Evolutionary conservation across 2,888 invertebrate species (phyloP), one percentile per base, ranked within the genome.

Genomic region (Archaeoteleia sp.): DNA sequence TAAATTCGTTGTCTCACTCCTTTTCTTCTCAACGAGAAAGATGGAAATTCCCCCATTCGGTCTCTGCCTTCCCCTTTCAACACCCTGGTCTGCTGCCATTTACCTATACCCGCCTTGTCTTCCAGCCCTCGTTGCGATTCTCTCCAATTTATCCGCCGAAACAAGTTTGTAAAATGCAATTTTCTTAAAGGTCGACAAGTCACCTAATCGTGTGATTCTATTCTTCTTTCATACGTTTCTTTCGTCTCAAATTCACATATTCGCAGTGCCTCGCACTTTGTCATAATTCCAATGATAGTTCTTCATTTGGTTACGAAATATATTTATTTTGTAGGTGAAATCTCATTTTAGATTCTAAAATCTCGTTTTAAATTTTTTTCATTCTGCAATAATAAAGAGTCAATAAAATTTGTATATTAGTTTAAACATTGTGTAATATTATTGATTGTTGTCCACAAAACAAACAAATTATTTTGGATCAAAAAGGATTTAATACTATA

Each of bases 101-200:
- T 57, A 53, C 66, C 69, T 69, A 62, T 63, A 58, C 69, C 66
- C 61, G 67, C 42, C 70, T 77, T 73, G 63, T 69, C 73, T 75
- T 68, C 79, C 79, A 77, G 74, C 77, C 81, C 82, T 83, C 83
- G 81, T 85, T 49, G 39, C 87, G 87, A 87, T 87, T 87, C 85
- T 82, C 84, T 86, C 86, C 87, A 87, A 88, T 88, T 87, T 87
- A 86, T 86, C 86, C 84, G 86, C 77, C 78, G 86, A 87, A 88
- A 87, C 87, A 87, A 88, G 87, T 88, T 88, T 87, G 86, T 86
- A 87, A 87, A 87, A 88, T 87, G 87, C 87, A 87, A 88, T 88
- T 88, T 87, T 86, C 86, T 82, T 85, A 84, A 85, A 86, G 87
- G 86, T 87, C 87, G 87, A 87, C 87, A 87, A 87, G 87, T 87